These are phyloP conservation scores for Channa maculata DNA, from an alignment of 2,113 vertebrate species.

Conservation along the genomic window DNA sequence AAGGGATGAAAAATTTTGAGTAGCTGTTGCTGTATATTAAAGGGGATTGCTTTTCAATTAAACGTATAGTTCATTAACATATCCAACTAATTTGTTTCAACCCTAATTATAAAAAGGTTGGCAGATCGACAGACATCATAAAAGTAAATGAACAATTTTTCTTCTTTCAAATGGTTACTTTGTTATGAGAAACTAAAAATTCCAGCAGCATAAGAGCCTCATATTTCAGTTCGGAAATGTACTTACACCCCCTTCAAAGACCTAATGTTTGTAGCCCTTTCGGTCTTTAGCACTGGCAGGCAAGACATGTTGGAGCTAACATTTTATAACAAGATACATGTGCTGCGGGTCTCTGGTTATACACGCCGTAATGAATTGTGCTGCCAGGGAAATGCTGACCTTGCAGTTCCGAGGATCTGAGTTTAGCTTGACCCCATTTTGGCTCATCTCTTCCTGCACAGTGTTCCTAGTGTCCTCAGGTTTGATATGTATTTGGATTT, in stretches of 20 bases:
- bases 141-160: conserved; percentile 37
- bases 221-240: conserved; percentile 26
- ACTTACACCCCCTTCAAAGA: not conserved
- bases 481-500: not conserved
- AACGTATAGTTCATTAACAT: conserved; percentile 21
- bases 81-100: conserved; percentile 14
- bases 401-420: not conserved
- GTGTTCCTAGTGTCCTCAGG: conserved; percentile 2
- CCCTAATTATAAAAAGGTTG: not conserved
- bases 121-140: conserved; percentile 53
- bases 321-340: conserved; percentile 18
- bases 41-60: conserved; percentile 65
- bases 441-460: conserved; percentile 3
- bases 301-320: not conserved
- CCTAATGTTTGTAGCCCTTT: conserved; percentile 7
- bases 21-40: conserved; percentile 71
- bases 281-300: conserved; percentile 7
- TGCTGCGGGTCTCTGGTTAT: conserved; percentile 2
- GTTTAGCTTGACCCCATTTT: not conserved
- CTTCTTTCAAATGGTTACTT: conserved; percentile 22
- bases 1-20: conserved; percentile 61
- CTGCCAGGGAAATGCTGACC: not conserved
- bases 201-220: conserved; percentile 17
- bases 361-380: conserved; percentile 20
- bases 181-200: conserved; percentile 45